Conservation (phyloP, 2,888 invertebrate genomes). For the Hirtodrosophila alboralis region DNA sequence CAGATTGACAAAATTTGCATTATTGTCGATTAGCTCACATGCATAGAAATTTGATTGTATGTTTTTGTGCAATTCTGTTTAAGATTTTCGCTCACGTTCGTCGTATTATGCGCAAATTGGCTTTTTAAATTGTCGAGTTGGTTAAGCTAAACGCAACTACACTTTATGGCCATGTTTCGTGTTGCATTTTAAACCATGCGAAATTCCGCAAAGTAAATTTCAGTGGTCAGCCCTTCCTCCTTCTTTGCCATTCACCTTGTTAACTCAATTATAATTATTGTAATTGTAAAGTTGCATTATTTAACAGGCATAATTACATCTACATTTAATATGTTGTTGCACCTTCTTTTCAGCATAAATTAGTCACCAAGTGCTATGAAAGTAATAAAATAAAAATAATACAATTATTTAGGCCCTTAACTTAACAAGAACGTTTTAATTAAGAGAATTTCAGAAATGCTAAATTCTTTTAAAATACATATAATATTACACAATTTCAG, state of each 20-base stretch:
- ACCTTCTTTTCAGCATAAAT: slow-evolving; percentile 26
- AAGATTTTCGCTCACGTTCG: slow-evolving; percentile 80
- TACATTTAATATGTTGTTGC: slow-evolving; percentile 50
- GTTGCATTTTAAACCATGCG: slow-evolving; percentile 80
- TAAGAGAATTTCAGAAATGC: neutral
- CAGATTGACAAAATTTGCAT: slow-evolving; percentile 51
- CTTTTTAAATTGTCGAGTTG: slow-evolving; percentile 80
- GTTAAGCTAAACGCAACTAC: slow-evolving; percentile 78
- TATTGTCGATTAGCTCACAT: slow-evolving; percentile 51
- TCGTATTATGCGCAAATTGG: slow-evolving; percentile 82
- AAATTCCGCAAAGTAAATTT: slow-evolving; percentile 57
- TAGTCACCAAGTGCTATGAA: slow-evolving; percentile 19
- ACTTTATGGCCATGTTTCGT: slow-evolving; percentile 79
- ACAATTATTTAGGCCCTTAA: neutral
- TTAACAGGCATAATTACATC: slow-evolving; percentile 66
- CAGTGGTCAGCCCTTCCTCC: slow-evolving; percentile 5
- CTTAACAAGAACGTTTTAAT: slow-evolving; percentile 5
- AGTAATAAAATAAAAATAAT: slow-evolving; percentile 1
- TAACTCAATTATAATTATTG: slow-evolving; percentile 69
- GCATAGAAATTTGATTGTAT: slow-evolving; percentile 34
- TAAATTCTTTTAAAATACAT: too few relatives aligned
- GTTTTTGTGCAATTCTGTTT: slow-evolving; percentile 51
- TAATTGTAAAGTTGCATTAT: slow-evolving; percentile 68
- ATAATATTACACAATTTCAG: neutral
- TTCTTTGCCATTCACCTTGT: slow-evolving; percentile 15